phyloP scores from a whole-genome alignment of 2,113 vertebrate species.

The Girardinichthys multiradiatus region DNA sequence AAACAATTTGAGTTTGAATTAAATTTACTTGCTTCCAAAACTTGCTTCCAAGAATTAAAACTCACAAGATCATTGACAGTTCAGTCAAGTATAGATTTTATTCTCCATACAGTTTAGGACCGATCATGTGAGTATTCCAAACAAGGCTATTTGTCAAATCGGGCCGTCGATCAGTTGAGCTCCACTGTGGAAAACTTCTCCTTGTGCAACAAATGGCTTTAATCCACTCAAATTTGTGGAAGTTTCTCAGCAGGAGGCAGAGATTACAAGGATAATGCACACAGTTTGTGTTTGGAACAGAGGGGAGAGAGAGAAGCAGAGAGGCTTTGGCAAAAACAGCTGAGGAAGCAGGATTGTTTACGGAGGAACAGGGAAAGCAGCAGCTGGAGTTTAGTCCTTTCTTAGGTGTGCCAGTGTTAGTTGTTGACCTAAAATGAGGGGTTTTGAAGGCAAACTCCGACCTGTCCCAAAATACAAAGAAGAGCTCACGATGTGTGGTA shows the following conservation, averaged over 20 bases:
- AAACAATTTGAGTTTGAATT: conserved; percentile 11
- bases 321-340: conserved; percentile 27
- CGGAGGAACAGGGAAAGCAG: conserved; percentile 42
- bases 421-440: not conserved
- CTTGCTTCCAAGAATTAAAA: not conserved
- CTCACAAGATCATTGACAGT: not conserved
- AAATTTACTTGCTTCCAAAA: conserved; percentile 6
- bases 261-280: conserved; percentile 56
- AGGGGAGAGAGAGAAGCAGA: conserved; percentile 13
- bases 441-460: conserved; percentile 13
- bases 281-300: conserved; percentile 29
- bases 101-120: conserved; percentile 23
- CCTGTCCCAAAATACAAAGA: not conserved
- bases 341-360: conserved; percentile 55
- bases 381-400: conserved; percentile 46
- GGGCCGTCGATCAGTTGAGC: conserved; percentile 38
- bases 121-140: conserved; percentile 13
- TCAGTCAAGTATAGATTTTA: conserved; percentile 41
- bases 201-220: conserved; percentile 58
- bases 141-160: conserved; percentile 24
- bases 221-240: conserved; percentile 62
- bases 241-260: conserved; percentile 58
- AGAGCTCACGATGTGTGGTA: not conserved
- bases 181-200: conserved; percentile 30
- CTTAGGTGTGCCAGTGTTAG: conserved; percentile 20